Evolutionary conservation across 1,140 invertebrate species (phyloP).

Genomic region (Glossosoma conforme): DNA sequence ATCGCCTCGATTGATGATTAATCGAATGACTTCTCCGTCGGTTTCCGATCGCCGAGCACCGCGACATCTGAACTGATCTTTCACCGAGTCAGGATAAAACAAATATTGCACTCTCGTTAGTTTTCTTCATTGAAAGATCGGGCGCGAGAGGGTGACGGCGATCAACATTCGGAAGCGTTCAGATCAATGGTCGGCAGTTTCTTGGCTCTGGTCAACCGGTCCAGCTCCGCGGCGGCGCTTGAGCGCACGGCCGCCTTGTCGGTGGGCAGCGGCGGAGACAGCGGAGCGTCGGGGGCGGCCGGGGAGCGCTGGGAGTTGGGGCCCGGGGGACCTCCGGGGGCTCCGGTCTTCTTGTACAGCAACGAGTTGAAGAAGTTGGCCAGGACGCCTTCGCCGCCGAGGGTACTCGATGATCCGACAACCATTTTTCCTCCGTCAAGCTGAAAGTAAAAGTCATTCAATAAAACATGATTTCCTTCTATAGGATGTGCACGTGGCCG

Average conservation of each 20-base stretch:
- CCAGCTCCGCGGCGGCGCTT: conserved; percentile 88
- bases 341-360: conserved; percentile 86
- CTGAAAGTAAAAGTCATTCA: conserved; percentile 48
- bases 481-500: no score
- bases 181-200: conserved; percentile 51
- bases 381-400: conserved; percentile 87
- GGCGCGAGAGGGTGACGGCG: background rate
- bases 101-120: no score
- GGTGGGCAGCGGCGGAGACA: conserved; percentile 28
- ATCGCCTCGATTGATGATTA: no score
- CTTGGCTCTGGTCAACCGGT: conserved; percentile 75
- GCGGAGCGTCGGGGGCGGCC: conserved; percentile 23
- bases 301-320: conserved; percentile 30
- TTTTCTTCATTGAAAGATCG: conserved; percentile 1
- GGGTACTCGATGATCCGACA: conserved; percentile 53
- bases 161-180: conserved; percentile 35
- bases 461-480: no score
- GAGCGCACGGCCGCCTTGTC: conserved; percentile 72
- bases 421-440: conserved; percentile 67
- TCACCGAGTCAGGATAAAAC: no score
- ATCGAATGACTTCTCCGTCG: no score
- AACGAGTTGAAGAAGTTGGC: conserved; percentile 98
- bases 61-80: no score
- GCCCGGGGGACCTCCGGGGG: conserved; percentile 48
- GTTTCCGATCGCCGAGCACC: no score